A percentile compares a stretch with the other conserved stretches of the same genome.
Conservation (phyloP, 2,797 vertebrate species). For the Pelobates cultripes region DNA sequence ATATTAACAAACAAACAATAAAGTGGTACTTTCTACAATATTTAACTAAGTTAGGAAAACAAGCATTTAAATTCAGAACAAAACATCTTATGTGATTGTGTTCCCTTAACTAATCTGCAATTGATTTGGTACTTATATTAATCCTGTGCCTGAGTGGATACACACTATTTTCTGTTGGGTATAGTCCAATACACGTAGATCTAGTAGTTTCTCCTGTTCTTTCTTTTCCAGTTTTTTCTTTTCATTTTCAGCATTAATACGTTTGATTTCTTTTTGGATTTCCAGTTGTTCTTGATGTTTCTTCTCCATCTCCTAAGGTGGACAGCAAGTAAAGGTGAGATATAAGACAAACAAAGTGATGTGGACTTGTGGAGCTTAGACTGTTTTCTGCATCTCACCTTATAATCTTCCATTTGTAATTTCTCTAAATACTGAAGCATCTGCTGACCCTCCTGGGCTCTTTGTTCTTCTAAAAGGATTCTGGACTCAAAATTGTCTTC, state of each 20-base stretch:
- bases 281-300: slow-evolving; percentile 70
- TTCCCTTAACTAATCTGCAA: too few relatives aligned
- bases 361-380: background rate
- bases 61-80: too few relatives aligned
- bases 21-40: too few relatives aligned
- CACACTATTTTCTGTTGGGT: slow-evolving; percentile 80
- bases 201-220: slow-evolving; percentile 78
- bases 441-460: slow-evolving; percentile 78
- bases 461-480: slow-evolving; percentile 70
- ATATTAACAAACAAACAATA: too few relatives aligned
- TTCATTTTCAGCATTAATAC: slow-evolving; percentile 76
- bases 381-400: slow-evolving; percentile 69
- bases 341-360: background rate
- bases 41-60: too few relatives aligned
- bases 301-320: slow-evolving; percentile 75
- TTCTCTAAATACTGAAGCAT: slow-evolving; percentile 72
- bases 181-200: slow-evolving; percentile 77
- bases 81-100: too few relatives aligned
- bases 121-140: too few relatives aligned
- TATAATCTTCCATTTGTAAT: slow-evolving; percentile 78
- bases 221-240: slow-evolving; percentile 68
- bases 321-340: background rate
- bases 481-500: slow-evolving; percentile 73
- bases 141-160: background rate
- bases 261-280: slow-evolving; percentile 78